Evolutionary conservation across 2,797 vertebrate species (phyloP), one percentile per base, ranked within the genome.

Genomic region (Scolopax rusticola): DNA sequence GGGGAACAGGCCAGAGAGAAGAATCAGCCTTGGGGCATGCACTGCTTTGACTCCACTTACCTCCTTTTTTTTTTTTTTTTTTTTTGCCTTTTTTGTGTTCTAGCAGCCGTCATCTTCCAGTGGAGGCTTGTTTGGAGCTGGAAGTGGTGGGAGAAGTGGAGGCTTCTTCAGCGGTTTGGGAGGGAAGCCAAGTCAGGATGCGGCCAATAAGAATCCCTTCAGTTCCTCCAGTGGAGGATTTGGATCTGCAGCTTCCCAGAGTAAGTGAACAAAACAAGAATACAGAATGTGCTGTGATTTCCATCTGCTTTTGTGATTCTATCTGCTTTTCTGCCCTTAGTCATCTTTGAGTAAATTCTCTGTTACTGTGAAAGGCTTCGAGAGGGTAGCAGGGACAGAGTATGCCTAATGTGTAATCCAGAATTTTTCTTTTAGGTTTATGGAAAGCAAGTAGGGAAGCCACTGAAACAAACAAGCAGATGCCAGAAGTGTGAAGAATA

Each of bases 201-300:
- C 99, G 11, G 99, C 99, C 90, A 99, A 98, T 97, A 99, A 99
- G 97, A 99, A 99, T 98, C 99, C 99, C 1, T 99, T 99, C 63
- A 98, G 99, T 45, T 89, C 98, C 3, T 60, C 98, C 27, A 74
- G 98, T 4, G 98, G 98, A 73, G 99, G 97, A 25, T 99, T 99
- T 83, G 99, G 99, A 78, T 92, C 98, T 3, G 12, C 98, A 48
- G 84, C 97, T 82, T 85, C 97, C 71, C 84, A 97, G 83, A 98
- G 98, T 98, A 95, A 98, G 98, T 97, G 45, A 79, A 92, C 75
- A 78, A 89, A 95, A 69, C 78, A 92, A 78, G 81, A 87, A 93
- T 54, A 51, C 73, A 93, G 56, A 90, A 71, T n/a, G 48, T 95
- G 84, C 81, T 83, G 75, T 41, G 60, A 87, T 75, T 93, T 82